Evolutionary conservation across 2,113 vertebrate genomes (phyloP).

Genomic region (Corydoras sp.): DNA sequence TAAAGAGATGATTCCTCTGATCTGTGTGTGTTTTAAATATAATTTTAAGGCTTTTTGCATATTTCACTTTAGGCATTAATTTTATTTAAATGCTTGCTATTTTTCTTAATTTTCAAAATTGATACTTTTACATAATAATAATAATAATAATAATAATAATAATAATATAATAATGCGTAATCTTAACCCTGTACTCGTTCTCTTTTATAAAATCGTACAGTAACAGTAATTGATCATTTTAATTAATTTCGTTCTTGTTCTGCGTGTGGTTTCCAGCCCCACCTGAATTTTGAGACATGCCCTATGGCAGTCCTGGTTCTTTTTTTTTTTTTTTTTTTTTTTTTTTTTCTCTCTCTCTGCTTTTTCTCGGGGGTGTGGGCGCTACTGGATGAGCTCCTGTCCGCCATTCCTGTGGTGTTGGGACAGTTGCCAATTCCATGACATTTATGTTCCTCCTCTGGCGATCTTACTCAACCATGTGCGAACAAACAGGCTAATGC

Average conservation of each 20-base stretch:
- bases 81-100: too few relatives aligned
- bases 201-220: not conserved
- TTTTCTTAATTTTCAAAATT: too few relatives aligned
- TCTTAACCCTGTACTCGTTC: not conserved
- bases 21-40: too few relatives aligned
- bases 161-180: not conserved
- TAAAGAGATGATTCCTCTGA: too few relatives aligned
- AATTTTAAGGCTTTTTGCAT: too few relatives aligned
- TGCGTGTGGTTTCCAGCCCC: constrained; percentile 17
- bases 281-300: constrained; percentile 2
- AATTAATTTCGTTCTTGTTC: not conserved
- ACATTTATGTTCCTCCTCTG: constrained; percentile 56
- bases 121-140: not conserved
- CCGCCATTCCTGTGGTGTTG: constrained; percentile 49
- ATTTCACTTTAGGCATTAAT: too few relatives aligned
- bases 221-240: not conserved
- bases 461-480: constrained; percentile 56
- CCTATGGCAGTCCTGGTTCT: too few relatives aligned
- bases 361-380: constrained; percentile 46
- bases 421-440: constrained; percentile 52
- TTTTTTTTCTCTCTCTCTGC: constrained; percentile 10
- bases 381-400: constrained; percentile 51
- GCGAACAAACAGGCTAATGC: constrained; percentile 53
- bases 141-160: not conserved
- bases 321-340: too few relatives aligned